These are phyloP conservation scores for Distichodus sexfasciatus DNA, from an alignment of 2,797 vertebrate species.

Conservation along the genomic window DNA sequence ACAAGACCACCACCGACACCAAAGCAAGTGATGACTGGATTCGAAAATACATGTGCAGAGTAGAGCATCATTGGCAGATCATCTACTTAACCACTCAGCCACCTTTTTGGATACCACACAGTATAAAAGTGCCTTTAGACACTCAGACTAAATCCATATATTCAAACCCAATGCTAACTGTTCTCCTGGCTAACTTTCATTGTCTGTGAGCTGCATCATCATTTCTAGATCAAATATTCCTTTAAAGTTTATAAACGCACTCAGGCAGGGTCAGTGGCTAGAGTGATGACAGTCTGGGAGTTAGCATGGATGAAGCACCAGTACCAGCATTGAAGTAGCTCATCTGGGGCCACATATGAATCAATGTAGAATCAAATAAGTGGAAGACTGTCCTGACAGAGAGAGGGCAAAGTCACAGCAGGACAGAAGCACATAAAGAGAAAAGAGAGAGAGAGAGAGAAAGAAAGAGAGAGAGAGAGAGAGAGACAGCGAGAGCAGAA, in stretches of 20 bases:
- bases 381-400: conserved; percentile 38
- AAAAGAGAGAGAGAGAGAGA: not conserved
- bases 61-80: no score
- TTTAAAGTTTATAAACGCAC: not conserved
- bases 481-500: not conserved
- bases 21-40: no score
- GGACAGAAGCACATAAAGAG: conserved; percentile 26
- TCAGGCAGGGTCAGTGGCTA: not conserved
- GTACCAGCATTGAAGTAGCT: not conserved
- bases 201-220: not conserved
- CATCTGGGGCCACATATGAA: conserved; percentile 40
- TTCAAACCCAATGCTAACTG: no score
- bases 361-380: conserved; percentile 43
- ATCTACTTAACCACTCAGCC: no score
- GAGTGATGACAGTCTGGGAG: not conserved
- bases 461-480: no score
- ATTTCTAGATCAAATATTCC: no score
- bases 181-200: not conserved
- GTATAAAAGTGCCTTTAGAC: no score
- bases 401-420: conserved; percentile 33
- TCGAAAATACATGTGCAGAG: no score
- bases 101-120: no score
- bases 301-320: not conserved
- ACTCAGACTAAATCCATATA: no score
- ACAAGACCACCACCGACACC: no score